These are phyloP conservation scores for Itoplectis maculator DNA, from an alignment of 2,888 invertebrate genomes.

Conservation along the genomic window DNA sequence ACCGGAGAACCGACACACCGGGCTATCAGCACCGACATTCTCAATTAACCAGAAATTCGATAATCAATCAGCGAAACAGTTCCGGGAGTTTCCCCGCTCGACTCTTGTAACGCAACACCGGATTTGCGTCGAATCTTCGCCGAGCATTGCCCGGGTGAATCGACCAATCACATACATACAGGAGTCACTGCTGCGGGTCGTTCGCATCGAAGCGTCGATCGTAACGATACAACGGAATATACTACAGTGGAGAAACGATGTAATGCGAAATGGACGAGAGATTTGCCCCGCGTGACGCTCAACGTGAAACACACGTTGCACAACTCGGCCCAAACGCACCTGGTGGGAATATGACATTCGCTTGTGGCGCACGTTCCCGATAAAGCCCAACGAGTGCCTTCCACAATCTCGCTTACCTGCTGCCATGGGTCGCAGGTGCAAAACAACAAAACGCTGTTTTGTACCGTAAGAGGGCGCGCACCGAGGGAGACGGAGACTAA, in stretches of 20 bases:
- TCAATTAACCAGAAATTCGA: neutral
- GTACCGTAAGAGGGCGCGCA: conserved; percentile 46
- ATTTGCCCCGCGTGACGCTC: conserved; percentile 2
- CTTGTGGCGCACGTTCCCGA: conserved; percentile 67
- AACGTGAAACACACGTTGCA: conserved; percentile 12
- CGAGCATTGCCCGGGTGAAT: neutral
- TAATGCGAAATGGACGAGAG: conserved; percentile 11
- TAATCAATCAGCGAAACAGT: neutral
- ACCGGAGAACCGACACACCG: neutral
- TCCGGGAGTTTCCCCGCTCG: neutral
- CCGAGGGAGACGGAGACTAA: too few relatives aligned
- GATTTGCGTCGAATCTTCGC: neutral
- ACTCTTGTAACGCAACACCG: neutral
- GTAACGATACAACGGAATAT: too few relatives aligned
- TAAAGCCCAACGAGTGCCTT: conserved; percentile 57
- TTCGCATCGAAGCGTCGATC: too few relatives aligned
- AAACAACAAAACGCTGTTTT: conserved; percentile 67
- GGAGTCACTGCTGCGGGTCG: neutral
- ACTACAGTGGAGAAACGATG: conserved; percentile 3
- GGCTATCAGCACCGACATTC: neutral
- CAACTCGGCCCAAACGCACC: conserved; percentile 33
- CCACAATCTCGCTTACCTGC: conserved; percentile 50
- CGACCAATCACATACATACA: too few relatives aligned
- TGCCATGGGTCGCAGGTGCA: conserved; percentile 61
- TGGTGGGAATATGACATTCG: conserved; percentile 58